Evolutionary conservation across 2,113 vertebrate genomes (phyloP).

Genomic region (Cebidichthys violaceus): DNA sequence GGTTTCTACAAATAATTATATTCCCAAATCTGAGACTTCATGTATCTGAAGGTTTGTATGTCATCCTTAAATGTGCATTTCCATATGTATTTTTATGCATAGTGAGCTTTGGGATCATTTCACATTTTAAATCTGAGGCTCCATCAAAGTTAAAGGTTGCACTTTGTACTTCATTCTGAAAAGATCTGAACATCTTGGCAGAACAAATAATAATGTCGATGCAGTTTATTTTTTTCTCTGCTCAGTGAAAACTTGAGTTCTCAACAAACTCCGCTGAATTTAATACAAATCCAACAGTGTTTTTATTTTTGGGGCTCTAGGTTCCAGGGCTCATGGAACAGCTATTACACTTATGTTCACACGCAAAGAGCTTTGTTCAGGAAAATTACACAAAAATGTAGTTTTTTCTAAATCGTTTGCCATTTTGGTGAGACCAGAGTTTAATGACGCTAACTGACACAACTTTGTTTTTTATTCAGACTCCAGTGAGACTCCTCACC

Average conservation of each 20-base stretch:
- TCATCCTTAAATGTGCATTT: background rate
- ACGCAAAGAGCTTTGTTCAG: background rate
- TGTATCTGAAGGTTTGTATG: background rate
- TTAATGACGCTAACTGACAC: background rate
- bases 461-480: slow-evolving; percentile 33
- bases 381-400: no score
- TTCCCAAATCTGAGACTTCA: background rate
- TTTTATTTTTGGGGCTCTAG: background rate
- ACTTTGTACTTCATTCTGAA: background rate
- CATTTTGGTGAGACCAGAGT: background rate
- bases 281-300: background rate
- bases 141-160: background rate
- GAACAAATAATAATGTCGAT: background rate
- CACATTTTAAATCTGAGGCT: background rate
- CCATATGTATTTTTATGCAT: background rate
- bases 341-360: background rate
- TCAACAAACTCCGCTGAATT: background rate
- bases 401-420: no score
- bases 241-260: background rate
- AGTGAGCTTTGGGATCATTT: background rate
- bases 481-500: background rate
- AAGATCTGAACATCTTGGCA: background rate
- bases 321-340: background rate
- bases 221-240: background rate
- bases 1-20: background rate